Evolutionary conservation across 2,797 vertebrate genomes (phyloP).

Genomic region (Leptatherina wallacei): DNA sequence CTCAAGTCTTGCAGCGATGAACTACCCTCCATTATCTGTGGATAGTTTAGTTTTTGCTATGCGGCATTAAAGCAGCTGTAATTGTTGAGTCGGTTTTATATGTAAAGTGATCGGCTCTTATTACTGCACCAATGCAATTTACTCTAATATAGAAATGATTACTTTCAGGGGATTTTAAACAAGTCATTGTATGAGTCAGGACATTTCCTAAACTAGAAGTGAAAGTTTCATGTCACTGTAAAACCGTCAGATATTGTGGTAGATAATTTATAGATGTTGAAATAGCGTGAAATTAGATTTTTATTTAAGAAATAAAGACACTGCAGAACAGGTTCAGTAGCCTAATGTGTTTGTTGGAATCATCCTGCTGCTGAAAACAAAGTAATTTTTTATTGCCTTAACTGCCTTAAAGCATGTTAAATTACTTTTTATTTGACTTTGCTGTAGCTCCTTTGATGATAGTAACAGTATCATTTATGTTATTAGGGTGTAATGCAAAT

Average conservation of each 20-base stretch:
- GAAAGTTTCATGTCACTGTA: slow-evolving; percentile 40
- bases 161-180: slow-evolving; percentile 16
- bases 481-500: not conserved
- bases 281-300: not conserved
- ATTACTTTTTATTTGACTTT: not conserved
- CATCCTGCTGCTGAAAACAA: not conserved
- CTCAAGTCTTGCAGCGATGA: not conserved
- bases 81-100: slow-evolving; percentile 23
- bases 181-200: slow-evolving; percentile 27
- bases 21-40: not conserved
- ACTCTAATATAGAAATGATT: not conserved
- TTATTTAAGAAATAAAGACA: too few species aligned
- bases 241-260: too few species aligned
- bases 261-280: not conserved
- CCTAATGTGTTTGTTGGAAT: too few species aligned
- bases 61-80: slow-evolving; percentile 32
- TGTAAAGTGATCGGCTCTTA: slow-evolving; percentile 25
- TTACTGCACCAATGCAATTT: slow-evolving; percentile 27
- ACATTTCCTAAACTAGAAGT: slow-evolving; percentile 38
- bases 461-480: not conserved
- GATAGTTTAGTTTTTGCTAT: not conserved
- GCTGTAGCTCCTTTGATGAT: not conserved
- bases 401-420: not conserved
- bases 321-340: not conserved
- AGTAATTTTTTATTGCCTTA: not conserved